Conservation (phyloP, 2,888 invertebrate species). For the Meiosimyza decipiens region DNA sequence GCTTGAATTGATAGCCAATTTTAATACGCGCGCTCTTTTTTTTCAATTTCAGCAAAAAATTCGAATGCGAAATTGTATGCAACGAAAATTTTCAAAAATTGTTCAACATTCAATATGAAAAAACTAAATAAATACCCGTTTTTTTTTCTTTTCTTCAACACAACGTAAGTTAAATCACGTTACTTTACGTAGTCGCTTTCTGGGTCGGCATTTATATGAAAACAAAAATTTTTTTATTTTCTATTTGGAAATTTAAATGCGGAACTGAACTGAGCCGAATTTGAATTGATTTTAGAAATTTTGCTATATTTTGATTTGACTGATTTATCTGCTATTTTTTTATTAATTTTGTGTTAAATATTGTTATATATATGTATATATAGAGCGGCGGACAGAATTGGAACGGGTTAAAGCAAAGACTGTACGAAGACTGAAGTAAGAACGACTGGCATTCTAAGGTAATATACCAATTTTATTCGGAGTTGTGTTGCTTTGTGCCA, state of each 20-base stretch:
- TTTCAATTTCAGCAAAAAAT: not conserved
- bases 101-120: not conserved
- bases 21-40: no score
- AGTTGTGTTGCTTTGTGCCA: constrained; percentile 51
- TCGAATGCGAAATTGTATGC: not conserved
- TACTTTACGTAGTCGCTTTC: constrained; percentile 21
- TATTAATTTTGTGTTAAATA: constrained; percentile 43
- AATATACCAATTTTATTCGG: constrained; percentile 67
- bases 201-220: constrained; percentile 32
- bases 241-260: constrained; percentile 36
- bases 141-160: no score
- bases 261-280: no score
- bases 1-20: not conserved
- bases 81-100: not conserved
- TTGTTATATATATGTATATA: constrained; percentile 46
- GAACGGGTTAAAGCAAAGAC: constrained; percentile 69
- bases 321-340: constrained; percentile 34
- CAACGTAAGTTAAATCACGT: constrained; percentile 11
- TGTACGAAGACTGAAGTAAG: constrained; percentile 69
- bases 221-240: constrained; percentile 40
- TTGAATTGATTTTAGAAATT: constrained; percentile 12
- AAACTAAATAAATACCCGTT: no score
- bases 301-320: constrained; percentile 36
- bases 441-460: constrained; percentile 67
- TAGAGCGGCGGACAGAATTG: constrained; percentile 68